Evolutionary conservation across 2,113 vertebrate species (phyloP).

Genomic region (Smithornis capensis): DNA sequence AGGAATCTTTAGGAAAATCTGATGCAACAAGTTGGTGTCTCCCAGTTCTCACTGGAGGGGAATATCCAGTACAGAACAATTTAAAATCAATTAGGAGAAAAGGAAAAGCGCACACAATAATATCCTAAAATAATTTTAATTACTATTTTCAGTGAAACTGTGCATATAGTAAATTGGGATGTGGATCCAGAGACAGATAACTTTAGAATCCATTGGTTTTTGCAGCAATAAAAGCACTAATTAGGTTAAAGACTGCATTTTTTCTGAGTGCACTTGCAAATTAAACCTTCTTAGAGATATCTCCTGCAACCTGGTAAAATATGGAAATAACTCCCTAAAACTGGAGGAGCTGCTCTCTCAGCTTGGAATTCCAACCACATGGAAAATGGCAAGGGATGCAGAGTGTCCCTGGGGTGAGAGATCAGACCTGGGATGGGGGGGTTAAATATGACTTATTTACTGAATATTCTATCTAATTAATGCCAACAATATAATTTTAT

Average conservation of each 20-base stretch:
- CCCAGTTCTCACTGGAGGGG: neutral
- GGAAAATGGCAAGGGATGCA: neutral
- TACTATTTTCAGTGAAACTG: neutral
- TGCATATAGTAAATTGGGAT: rapidly evolving
- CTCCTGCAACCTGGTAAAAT: neutral
- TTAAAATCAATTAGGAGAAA: neutral
- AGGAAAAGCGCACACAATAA: neutral
- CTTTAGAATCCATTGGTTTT: neutral
- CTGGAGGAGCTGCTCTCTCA: rapidly evolving
- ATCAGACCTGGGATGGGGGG: neutral
- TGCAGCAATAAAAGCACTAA: neutral
- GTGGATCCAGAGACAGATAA: neutral
- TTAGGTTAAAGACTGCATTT: neutral
- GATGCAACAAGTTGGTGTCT: neutral
- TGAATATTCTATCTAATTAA: neutral
- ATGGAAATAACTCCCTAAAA: neutral
- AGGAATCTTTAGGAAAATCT: neutral
- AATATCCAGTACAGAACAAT: neutral
- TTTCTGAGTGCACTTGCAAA: neutral
- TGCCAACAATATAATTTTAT: neutral
- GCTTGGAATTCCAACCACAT: neutral
- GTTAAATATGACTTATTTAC: neutral
- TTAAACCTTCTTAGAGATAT: neutral
- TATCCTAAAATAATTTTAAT: neutral
- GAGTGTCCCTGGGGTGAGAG: neutral